Conservation (phyloP, 1,140 invertebrate genomes). For the Drosophila eugracilis region DNA sequence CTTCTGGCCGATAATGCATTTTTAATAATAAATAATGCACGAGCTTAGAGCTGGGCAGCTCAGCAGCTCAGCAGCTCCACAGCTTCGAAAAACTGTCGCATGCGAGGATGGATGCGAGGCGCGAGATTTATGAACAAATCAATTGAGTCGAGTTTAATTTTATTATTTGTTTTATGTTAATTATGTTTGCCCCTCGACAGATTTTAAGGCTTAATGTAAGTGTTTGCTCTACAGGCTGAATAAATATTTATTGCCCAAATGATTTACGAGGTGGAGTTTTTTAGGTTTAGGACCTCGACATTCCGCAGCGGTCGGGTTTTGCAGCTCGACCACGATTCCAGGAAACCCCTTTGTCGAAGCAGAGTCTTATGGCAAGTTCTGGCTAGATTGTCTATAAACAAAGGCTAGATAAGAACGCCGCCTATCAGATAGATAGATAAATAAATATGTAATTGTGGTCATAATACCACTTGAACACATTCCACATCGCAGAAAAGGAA, state of each 20-base stretch:
- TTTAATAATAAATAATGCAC: conserved; percentile 42
- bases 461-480: conserved; percentile 48
- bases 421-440: conserved; percentile 57
- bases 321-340: conserved; percentile 9
- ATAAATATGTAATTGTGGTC: conserved; percentile 68
- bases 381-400: conserved; percentile 33
- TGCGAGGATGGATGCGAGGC: conserved; percentile 19
- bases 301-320: conserved; percentile 10
- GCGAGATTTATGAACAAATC: conserved; percentile 66
- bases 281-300: conserved; percentile 6
- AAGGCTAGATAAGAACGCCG: conserved; percentile 48
- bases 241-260: conserved; percentile 57
- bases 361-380: conserved; percentile 36
- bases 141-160: conserved; percentile 55
- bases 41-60: neutral
- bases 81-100: neutral
- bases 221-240: conserved; percentile 47
- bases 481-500: conserved; percentile 14
- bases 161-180: conserved; percentile 71
- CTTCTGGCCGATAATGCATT: conserved; percentile 59
- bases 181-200: conserved; percentile 60
- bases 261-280: conserved; percentile 52
- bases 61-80: too few relatives aligned
- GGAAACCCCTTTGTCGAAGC: conserved; percentile 40
- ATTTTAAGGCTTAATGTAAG: conserved; percentile 49